phyloP scores from a whole-genome alignment of 2,113 vertebrate genomes.

The Emberiza fucata region DNA sequence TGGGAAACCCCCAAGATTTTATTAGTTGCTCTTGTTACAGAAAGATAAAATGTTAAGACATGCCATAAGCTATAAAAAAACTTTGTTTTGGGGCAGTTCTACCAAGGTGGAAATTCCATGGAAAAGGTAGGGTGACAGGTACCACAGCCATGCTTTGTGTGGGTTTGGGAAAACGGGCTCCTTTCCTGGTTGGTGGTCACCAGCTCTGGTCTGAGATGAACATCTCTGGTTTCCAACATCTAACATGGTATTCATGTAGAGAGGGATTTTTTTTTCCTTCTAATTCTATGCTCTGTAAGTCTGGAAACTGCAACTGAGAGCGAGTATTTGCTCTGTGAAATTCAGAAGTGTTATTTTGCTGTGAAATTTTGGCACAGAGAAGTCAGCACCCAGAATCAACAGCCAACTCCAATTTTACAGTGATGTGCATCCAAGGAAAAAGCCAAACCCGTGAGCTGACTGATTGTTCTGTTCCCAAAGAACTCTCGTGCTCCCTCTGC shows the following conservation, averaged over 20 bases:
- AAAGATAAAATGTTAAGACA: constrained; percentile 58
- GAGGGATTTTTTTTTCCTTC: background rate
- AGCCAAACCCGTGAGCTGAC: background rate
- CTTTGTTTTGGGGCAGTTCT: background rate
- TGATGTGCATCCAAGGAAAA: background rate
- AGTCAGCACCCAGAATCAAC: background rate
- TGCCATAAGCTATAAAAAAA: constrained; percentile 38
- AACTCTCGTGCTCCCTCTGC: background rate
- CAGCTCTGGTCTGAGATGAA: background rate
- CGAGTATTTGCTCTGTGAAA: background rate
- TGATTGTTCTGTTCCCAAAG: background rate
- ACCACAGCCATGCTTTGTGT: background rate
- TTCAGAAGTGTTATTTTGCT: constrained; percentile 7
- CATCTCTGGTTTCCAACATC: background rate
- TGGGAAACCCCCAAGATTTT: constrained; percentile 47
- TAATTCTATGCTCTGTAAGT: background rate
- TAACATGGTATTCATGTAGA: fast-evolving
- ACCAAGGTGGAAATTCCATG: background rate
- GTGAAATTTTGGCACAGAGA: background rate
- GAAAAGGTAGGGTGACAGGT: background rate
- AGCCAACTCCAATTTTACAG: constrained; percentile 13
- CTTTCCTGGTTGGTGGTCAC: constrained; percentile 13
- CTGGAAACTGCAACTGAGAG: background rate
- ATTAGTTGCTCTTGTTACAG: constrained; percentile 50
- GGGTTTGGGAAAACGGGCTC: background rate